Evolutionary conservation across 1,140 invertebrate species (phyloP), one percentile per base, ranked within the genome.

Genomic region (Sycophaga agraensis): DNA sequence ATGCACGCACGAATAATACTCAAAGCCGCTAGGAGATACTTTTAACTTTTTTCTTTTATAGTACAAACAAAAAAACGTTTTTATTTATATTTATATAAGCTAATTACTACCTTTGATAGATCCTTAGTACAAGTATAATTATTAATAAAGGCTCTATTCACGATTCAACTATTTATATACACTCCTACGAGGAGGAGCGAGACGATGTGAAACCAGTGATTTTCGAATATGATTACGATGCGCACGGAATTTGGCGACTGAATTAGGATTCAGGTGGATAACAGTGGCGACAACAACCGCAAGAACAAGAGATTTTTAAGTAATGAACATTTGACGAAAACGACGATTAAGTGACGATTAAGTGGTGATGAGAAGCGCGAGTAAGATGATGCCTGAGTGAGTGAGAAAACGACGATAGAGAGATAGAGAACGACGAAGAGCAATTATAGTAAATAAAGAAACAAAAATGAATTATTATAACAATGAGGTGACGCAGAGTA

Each of bases 131-230:
- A 67, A 64, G 26, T 63, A 63, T 68, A 68, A 73, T 76, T 77
- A 78, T 77, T 78, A 71, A 72, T 70, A 72, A 79, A 67, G 73
- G 74, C 74, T 72, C 73, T 79, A 78, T 72, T 79, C 77, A 79
- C 77, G 76, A 78, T 81, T 79, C 76, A 79, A 80, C 76, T 80
- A 78, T 77, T 51, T 19, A n/a, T n/a, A n/a, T n/a, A n/a, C n/a
- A n/a, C n/a, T n/a, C n/a, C n/a, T n/a, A n/a, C n/a, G 2, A 28
- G 19, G 28, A 62, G 14, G 35, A 22, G 12, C 40, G 16, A 61
- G 12, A 56, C 31, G 6, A 34, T 22, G 28, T n/a, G 17, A 4
- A 19, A n/a, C n/a, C n/a, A n/a, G n/a, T n/a, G n/a, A n/a, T n/a
- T n/a, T n/a, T n/a, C n/a, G n/a, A n/a, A n/a, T n/a, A n/a, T n/a